Conservation (phyloP, 2,888 invertebrate species). For the Tipula vernalis region DNA sequence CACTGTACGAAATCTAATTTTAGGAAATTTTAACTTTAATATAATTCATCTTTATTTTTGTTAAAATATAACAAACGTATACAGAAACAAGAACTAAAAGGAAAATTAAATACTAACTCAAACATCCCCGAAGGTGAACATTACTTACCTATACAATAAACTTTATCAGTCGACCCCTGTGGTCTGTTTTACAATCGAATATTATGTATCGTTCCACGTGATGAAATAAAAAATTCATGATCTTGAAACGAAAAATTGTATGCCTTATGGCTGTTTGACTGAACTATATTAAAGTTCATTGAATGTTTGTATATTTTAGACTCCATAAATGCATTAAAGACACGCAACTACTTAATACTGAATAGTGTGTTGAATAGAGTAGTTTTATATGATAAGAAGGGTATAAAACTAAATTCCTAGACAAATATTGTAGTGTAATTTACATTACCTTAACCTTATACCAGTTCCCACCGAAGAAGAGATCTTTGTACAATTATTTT, state of each 20-base stretch:
- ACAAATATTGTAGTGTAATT: not conserved
- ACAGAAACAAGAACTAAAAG: no score
- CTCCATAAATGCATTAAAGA: not conserved
- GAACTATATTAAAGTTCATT: not conserved
- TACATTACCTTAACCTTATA: not conserved
- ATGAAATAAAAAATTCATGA: not conserved
- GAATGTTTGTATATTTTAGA: not conserved
- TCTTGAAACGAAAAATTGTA: not conserved
- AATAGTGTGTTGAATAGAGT: not conserved
- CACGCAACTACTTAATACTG: not conserved
- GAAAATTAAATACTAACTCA: no score
- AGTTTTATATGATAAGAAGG: not conserved
- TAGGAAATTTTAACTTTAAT: no score
- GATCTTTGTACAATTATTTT: not conserved
- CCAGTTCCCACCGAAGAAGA: not conserved
- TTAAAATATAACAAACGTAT: no score
- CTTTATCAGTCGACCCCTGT: not conserved
- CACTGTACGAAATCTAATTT: no score
- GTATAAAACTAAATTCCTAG: not conserved
- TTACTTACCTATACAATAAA: not conserved
- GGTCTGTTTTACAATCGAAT: not conserved
- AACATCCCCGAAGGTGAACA: no score
- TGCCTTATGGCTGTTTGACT: not conserved
- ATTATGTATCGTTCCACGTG: not conserved
- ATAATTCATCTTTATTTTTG: no score